These are phyloP conservation scores for Rostratula benghalensis DNA, from an alignment of 2,113 vertebrate genomes.

Conservation along the genomic window DNA sequence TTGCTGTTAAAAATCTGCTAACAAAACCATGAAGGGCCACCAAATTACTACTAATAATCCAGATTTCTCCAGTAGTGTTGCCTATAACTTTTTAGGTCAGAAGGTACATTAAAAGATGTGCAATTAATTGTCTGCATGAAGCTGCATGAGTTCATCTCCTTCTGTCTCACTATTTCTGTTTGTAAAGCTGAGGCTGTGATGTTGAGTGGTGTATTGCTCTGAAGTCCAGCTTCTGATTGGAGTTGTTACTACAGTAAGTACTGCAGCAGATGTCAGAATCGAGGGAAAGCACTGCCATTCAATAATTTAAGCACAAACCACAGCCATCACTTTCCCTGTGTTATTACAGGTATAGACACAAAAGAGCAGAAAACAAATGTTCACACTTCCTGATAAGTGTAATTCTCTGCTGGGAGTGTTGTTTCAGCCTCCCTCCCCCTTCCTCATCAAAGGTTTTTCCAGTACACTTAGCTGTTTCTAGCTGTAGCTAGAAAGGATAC, in stretches of 20 bases:
- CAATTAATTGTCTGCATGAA: neutral
- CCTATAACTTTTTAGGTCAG: neutral
- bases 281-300: neutral
- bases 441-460: constrained; percentile 29
- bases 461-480: constrained; percentile 59
- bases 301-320: neutral
- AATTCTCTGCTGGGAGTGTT: neutral
- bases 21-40: neutral
- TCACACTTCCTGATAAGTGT: constrained; percentile 39
- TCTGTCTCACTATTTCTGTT: constrained; percentile 2
- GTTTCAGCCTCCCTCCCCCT: neutral
- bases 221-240: neutral
- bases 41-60: neutral
- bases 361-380: constrained; percentile 2
- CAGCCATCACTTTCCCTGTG: neutral
- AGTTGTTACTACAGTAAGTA: neutral
- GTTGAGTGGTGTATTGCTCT: neutral
- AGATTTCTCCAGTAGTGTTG: neutral
- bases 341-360: constrained; percentile 32
- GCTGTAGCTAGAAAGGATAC: constrained; percentile 72
- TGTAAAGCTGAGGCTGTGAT: neutral
- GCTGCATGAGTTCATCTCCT: neutral
- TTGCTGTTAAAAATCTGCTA: neutral
- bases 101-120: neutral
- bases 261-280: neutral